Evolutionary conservation across 2,888 invertebrate genomes (phyloP).

Genomic region (Microchrysa polita): DNA sequence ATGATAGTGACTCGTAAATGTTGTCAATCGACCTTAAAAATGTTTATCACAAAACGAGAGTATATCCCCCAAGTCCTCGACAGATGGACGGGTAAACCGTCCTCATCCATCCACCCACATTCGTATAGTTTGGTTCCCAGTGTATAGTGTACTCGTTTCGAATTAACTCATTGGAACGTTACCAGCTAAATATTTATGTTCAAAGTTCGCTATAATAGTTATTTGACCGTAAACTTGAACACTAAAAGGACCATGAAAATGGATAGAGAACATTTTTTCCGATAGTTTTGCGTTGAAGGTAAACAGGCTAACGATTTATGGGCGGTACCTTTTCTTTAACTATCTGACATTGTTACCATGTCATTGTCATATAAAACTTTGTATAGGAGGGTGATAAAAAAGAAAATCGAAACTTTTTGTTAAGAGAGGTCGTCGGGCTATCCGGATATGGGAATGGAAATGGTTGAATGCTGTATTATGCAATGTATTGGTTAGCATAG

Average conservation of each 20-base stretch:
- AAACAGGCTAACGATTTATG: conserved; percentile 16
- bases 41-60: not conserved
- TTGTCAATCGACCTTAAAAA: conserved; percentile 26
- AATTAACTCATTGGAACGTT: conserved; percentile 22
- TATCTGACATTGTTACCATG: too few relatives aligned
- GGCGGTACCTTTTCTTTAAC: not conserved
- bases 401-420: too few relatives aligned
- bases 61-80: conserved; percentile 1
- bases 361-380: too few relatives aligned
- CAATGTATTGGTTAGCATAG: too few relatives aligned
- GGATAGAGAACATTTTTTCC: not conserved
- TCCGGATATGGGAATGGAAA: too few relatives aligned
- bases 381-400: too few relatives aligned
- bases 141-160: not conserved
- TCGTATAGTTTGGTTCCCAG: not conserved
- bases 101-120: too few relatives aligned
- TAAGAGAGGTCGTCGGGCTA: too few relatives aligned
- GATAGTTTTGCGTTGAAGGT: conserved; percentile 7
- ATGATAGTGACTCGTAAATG: conserved; percentile 16
- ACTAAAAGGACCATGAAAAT: conserved; percentile 30
- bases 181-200: conserved; percentile 15
- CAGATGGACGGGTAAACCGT: not conserved
- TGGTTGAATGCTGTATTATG: too few relatives aligned
- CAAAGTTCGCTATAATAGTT: conserved; percentile 27
- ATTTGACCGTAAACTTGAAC: conserved; percentile 42